Evolutionary conservation across 2,113 vertebrate species (phyloP), one percentile per base, ranked within the genome.

Genomic region (Lasiurus cinereus): DNA sequence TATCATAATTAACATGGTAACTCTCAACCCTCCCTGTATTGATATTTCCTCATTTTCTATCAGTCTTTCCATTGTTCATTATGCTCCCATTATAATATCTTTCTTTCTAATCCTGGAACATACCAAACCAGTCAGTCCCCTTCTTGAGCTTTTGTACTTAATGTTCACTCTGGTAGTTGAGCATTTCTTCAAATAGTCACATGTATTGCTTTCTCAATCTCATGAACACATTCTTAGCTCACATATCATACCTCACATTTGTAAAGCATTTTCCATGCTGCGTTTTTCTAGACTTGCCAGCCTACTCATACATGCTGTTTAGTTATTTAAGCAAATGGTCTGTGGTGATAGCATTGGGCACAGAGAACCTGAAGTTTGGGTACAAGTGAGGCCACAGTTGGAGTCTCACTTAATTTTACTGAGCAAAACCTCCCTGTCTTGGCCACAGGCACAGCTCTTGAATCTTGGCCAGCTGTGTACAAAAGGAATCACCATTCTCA

Each of bases 351-450:
- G 6, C 29, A 19, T 14, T 95, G 46, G 72, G 50, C 54, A 22
- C 22, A 69, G 74, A 79, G 52, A 91, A 77, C 12, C 91, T 77
- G 82, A 70, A 7, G 8, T 29, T 50, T 69, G 88, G 16, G 24
- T 76, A 27, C 82, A 10, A n/a, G 31, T 67, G 72, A 95, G 24
- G 15, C 27, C 72, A 67, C 59, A 88, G 16, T 62, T 78, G 19
- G 36, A 82, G 8, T 94, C 66, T 91, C 39, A 50, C 73, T 95
- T 80, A 80, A 90, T 91, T 96, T 97, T 33, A 62, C 54, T 12
- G 39, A 87, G 27, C 24, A 52, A 83, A 91, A 56, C 4, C 18
- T 93, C 24, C 93, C 79, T 85, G 48, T 82, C 21, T 59, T 87
- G 83, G 66, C 74, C 31, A 27, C 6, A 79, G 33, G 13, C 12